A percentile compares a stretch with the other conserved stretches of the same genome.
Conservation (phyloP, 2,113 vertebrate genomes). For the Callospermophilus lateralis region DNA sequence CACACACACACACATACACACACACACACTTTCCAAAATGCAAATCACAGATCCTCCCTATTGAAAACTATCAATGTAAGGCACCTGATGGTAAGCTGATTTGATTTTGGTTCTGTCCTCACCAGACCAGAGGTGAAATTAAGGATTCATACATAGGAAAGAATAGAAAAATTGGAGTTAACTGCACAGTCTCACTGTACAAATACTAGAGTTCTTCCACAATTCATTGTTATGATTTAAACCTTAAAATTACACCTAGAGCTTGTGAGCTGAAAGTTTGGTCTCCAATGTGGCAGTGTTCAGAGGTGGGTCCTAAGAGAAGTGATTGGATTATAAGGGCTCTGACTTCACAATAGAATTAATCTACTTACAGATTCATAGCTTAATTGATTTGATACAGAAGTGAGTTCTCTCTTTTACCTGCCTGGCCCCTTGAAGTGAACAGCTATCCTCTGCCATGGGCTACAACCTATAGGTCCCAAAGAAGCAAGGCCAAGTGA, state of each 20-base stretch:
- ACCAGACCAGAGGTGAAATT: neutral
- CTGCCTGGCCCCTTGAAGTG: neutral
- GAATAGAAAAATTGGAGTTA: neutral
- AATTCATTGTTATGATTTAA: neutral
- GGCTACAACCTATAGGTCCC: neutral
- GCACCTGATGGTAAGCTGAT: neutral
- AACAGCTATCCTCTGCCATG: neutral
- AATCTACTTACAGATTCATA: neutral
- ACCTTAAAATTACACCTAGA: neutral
- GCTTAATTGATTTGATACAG: neutral
- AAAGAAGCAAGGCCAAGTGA: neutral
- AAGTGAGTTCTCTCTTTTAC: neutral
- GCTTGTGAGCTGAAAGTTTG: neutral
- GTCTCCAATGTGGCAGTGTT: neutral
- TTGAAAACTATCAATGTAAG: neutral
- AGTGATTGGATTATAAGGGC: neutral
- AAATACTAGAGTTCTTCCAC: neutral
- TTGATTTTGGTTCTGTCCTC: neutral
- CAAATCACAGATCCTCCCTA: neutral
- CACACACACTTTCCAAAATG: neutral
- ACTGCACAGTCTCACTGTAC: neutral
- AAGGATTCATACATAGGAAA: neutral
- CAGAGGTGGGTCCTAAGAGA: neutral
- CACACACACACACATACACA: neutral
- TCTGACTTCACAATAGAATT: neutral